A percentile compares a stretch with the other conserved stretches of the same genome.
Evolutionary conservation across 2,113 vertebrate genomes (phyloP).

Genomic region (Catharus fuscescens): DNA sequence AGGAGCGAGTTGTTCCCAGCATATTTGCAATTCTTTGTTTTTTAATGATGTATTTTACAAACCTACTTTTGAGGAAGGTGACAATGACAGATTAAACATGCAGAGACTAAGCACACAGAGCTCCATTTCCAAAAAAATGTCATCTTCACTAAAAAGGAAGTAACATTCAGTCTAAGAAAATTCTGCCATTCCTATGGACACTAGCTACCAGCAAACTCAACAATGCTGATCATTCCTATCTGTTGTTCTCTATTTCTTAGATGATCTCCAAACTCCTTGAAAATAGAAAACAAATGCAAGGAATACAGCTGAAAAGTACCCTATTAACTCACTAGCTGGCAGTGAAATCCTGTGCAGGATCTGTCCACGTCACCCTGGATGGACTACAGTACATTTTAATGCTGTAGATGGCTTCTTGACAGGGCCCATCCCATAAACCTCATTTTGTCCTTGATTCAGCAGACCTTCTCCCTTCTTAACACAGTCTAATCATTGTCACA

Average conservation of each 20-base stretch:
- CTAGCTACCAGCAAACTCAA: background rate
- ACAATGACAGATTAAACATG: background rate
- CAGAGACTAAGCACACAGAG: background rate
- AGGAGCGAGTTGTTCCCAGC: background rate
- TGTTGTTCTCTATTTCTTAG: background rate
- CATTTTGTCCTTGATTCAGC: background rate
- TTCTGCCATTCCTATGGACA: background rate
- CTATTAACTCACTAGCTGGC: background rate
- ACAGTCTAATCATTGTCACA: background rate
- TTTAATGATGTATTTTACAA: background rate
- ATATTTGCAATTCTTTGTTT: background rate
- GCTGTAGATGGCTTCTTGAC: background rate
- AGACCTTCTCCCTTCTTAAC: background rate
- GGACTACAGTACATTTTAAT: background rate
- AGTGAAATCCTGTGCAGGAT: background rate
- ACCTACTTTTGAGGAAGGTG: background rate
- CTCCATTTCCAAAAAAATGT: background rate
- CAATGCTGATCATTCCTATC: background rate
- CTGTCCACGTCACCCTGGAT: fast-evolving
- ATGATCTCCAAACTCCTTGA: background rate
- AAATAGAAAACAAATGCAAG: background rate
- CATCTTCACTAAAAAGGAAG: background rate
- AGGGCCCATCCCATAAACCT: background rate
- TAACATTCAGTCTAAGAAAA: background rate
- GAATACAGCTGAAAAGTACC: background rate